Base-by-base conservation (phyloP, 2,888 invertebrate species). In the Malachius bipustulatus region DNA sequence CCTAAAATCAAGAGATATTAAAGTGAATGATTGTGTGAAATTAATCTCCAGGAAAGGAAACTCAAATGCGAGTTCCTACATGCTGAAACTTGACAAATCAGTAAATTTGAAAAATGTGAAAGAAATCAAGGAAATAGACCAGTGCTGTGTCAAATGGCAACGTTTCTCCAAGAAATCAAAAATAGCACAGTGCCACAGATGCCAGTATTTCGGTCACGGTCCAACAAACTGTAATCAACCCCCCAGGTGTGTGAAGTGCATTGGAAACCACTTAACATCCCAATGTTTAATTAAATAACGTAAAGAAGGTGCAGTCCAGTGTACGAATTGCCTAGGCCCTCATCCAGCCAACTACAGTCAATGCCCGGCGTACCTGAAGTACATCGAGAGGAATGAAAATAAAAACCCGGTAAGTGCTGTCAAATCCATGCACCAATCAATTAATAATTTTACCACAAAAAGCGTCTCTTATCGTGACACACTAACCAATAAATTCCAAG, bases 171-270 rank as follows among this genome's bases (percentile, higher is more conserved):
- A 16, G 2, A 39, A 47, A 9, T 14, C 16, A 4, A 62, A 59
- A 35, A 32, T 45, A 1, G 56, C 45, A 24, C 66, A 67, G 39
- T 67, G 66, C 43, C 51, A 58, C 37, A 56, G 59, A 11, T 67
- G 66, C 43, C 67, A 66, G 41, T 54, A 51, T 39, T 66, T 62
- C 60, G 65, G 65, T 0, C 66, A 67, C 36, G 50, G 39, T 1
- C 32, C 36, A 10, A 12, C 12, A 3, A 34, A 36, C 16, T 36
- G 39, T 13, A 15, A 30, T 11, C 30, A 24, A 8, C 12, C n/a
- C 3, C 26, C 31, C 4, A 26, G 12, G n/a, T 36, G 36, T 15
- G 26, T 36, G 3, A 36, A 36, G 16, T 30, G 28, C 32, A 16
- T 4, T 2, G 14, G 13, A 28, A 24, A 19, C 14, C 30, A 38